These are phyloP conservation scores for Gallirallus australis DNA, from an alignment of 2,797 vertebrate species.

Conservation along the genomic window DNA sequence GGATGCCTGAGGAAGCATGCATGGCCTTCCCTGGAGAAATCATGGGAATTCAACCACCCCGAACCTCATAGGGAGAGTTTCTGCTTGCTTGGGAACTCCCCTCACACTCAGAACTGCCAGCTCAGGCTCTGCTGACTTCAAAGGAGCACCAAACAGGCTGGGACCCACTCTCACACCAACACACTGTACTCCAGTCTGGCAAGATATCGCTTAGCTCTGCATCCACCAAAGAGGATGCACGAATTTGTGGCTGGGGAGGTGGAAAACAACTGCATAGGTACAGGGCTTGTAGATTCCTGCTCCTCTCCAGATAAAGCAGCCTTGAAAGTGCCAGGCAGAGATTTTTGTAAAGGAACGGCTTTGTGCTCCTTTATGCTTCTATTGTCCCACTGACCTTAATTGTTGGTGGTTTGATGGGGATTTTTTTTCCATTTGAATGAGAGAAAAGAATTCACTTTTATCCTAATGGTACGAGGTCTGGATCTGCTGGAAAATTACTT, in stretches of 20 bases:
- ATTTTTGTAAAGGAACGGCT: constrained; percentile 8
- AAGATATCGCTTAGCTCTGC: background rate
- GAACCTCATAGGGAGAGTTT: background rate
- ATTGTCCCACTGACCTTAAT: background rate
- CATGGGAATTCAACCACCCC: background rate
- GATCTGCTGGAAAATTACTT: constrained; percentile 54
- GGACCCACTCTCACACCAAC: background rate
- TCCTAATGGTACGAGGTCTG: background rate
- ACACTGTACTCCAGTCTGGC: rapidly evolving
- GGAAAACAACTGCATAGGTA: background rate
- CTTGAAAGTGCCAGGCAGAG: background rate
- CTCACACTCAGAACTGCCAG: background rate
- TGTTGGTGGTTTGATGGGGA: background rate
- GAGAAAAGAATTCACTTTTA: background rate
- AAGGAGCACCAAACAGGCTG: background rate
- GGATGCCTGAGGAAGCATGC: background rate
- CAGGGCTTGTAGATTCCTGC: background rate
- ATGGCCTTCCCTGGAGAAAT: constrained; percentile 23
- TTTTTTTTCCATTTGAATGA: background rate
- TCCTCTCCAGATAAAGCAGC: background rate
- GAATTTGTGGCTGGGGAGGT: background rate
- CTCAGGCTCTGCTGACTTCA: constrained; percentile 13
- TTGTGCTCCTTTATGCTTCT: background rate
- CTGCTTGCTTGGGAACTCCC: background rate
- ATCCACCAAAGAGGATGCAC: background rate